Percentiles rank a stretch among this genome's conserved stretches.
Conservation (phyloP, 2,888 invertebrate species). For the Antheraea assamensis region DNA sequence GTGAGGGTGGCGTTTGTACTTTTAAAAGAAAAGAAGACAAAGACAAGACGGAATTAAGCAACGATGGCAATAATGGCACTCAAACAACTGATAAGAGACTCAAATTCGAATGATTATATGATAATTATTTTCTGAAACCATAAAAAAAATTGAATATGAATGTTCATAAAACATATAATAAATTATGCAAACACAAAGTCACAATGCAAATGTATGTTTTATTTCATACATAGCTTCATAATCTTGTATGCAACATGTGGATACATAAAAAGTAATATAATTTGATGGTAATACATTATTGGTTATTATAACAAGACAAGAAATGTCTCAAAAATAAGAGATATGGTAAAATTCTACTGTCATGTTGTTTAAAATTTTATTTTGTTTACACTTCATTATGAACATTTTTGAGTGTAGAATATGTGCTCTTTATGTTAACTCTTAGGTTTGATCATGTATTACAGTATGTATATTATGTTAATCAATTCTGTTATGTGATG, state of each 20-base stretch:
- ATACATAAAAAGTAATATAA: no score
- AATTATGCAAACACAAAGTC: no score
- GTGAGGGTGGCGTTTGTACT: constrained; percentile 81
- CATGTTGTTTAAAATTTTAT: neutral
- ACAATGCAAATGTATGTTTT: no score
- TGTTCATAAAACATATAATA: no score
- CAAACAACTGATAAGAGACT: constrained; percentile 5
- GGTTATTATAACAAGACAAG: no score
- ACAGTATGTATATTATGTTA: neutral
- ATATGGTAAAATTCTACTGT: no score
- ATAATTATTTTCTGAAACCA: neutral
- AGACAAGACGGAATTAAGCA: constrained; percentile 18
- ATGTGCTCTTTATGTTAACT: neutral
- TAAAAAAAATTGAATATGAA: neutral
- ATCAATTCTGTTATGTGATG: neutral
- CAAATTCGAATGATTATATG: constrained; percentile 9
- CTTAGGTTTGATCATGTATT: neutral
- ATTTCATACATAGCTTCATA: no score
- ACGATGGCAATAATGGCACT: constrained; percentile 11
- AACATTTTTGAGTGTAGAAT: neutral
- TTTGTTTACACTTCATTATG: neutral
- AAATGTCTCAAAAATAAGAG: no score
- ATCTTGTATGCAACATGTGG: no score
- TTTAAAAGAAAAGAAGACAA: constrained; percentile 36
- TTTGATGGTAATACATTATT: no score